A percentile compares a stretch with the other conserved stretches of the same genome.
Conservation (phyloP, 2,888 invertebrate species). For the Glyphotaelius pellucidus region DNA sequence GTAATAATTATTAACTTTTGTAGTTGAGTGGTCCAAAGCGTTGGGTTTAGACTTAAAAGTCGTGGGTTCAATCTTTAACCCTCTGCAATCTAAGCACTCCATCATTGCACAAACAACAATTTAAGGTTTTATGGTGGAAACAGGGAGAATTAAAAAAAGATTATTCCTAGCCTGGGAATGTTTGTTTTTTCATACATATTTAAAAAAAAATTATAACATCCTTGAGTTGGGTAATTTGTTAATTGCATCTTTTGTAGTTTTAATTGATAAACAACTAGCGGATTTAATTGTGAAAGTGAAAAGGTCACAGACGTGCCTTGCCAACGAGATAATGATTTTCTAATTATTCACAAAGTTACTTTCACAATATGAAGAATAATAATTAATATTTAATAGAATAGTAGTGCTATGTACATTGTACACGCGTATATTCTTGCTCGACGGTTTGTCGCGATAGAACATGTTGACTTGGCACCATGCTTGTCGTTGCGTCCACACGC, state of each 20-base stretch:
- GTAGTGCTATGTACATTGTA: not conserved
- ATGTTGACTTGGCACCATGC: no score
- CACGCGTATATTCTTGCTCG: no score
- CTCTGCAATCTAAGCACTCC: not conserved
- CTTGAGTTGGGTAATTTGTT: not conserved
- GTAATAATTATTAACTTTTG: no score
- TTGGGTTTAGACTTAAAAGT: not conserved
- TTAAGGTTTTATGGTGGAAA: not conserved
- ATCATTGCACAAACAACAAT: not conserved
- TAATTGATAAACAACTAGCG: not conserved
- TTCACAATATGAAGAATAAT: not conserved
- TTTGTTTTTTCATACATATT: no score
- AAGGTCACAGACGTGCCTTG: not conserved
- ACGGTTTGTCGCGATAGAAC: no score
- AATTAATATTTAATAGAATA: not conserved
- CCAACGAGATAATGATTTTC: not conserved
- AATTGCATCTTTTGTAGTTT: not conserved
- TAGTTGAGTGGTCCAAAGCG: not conserved
- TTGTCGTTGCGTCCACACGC: no score
- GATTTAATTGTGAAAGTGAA: not conserved
- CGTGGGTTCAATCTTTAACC: not conserved
- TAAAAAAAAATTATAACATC: not conserved
- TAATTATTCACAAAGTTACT: not conserved
- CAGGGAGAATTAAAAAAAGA: no score
- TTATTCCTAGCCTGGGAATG: no score